Evolutionary conservation across 2,797 vertebrate genomes (phyloP), one percentile per base, ranked within the genome.

Genomic region (Xenentodon cancila): DNA sequence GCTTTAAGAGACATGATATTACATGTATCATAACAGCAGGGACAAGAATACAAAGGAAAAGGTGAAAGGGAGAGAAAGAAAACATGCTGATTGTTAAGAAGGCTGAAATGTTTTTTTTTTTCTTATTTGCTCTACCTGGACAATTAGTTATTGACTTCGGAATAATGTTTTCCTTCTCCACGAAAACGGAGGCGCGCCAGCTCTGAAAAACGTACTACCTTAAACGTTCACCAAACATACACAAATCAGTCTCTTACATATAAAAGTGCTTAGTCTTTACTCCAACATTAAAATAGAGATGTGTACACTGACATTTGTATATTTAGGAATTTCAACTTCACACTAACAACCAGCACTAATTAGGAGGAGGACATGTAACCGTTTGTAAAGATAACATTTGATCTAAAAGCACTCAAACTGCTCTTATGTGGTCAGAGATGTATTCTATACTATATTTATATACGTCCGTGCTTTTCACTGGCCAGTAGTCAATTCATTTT

Each of bases 61-160:
- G 11, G 51, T 4, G 18, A 27, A 49, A 8, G 34, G 59, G 40
- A 65, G 64, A 60, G 18, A 59, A 59, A 64, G 30, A 13, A 62
- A 60, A 51, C 16, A 52, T n/a, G 63, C 40, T 34, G 64, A 53
- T 47, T 59, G 30, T 22, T 34, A 71, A 50, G 53, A 59, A 42
- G 48, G 22, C 47, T 40, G 53, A 45, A 47, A 51, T 46, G 50
- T n/a, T 47, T 51, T 73, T 51, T 73, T 76, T 77, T 71, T 56
- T 75, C 71, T 68, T 59, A 68, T 89, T 87, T 87, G 84, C 89
- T 91, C 84, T 88, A 88, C 86, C 76, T 81, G 82, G 81, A 79
- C 85, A 88, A 92, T 90, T 76, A 81, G 77, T 77, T 86, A 91
- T 91, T 88, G 87, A 91, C 79, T 80, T 34, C 45, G 67, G 74